A percentile compares a stretch with the other conserved stretches of the same genome.
Evolutionary conservation across 2,113 vertebrate species (phyloP).

Genomic region (Pseudorectes ferrugineus): DNA sequence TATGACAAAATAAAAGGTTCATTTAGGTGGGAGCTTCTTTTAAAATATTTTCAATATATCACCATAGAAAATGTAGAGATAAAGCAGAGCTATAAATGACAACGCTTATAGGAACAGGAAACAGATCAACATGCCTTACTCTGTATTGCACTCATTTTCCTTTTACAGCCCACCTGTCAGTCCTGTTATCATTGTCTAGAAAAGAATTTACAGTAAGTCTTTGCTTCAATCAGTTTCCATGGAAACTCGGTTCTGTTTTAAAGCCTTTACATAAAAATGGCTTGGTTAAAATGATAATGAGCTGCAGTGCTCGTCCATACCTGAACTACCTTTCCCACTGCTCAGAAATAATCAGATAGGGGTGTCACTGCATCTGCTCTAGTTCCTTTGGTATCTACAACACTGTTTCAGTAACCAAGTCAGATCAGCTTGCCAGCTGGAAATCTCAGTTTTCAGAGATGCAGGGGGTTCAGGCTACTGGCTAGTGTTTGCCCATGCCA

Average conservation of each 20-base stretch:
- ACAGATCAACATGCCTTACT: not conserved
- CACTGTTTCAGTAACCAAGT: not conserved
- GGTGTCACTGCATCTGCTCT: not conserved
- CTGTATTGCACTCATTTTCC: not conserved
- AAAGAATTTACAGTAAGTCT: slow-evolving; percentile 40
- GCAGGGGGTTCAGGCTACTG: not conserved
- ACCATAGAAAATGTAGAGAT: not conserved
- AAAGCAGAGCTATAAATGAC: not conserved
- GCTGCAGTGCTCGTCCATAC: not conserved
- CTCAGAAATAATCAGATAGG: not conserved
- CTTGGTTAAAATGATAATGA: slow-evolving; percentile 34
- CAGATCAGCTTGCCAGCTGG: not conserved
- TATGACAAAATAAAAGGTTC: not conserved
- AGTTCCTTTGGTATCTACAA: not conserved
- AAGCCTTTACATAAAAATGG: slow-evolving; percentile 14
- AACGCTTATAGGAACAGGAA: not conserved
- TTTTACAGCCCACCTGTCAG: slow-evolving; percentile 42
- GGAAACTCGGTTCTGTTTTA: slow-evolving; percentile 39
- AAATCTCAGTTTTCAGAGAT: not conserved
- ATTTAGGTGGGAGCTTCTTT: not conserved
- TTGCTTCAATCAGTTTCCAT: slow-evolving; percentile 52
- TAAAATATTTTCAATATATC: not conserved
- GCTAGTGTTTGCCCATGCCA: not conserved
- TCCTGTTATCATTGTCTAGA: slow-evolving; percentile 1
- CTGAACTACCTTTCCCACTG: not conserved